A percentile compares a stretch with the other conserved stretches of the same genome.
These are phyloP conservation scores for Rhyacichthys aspro DNA, from an alignment of 2,797 vertebrate species.

Conservation along the genomic window DNA sequence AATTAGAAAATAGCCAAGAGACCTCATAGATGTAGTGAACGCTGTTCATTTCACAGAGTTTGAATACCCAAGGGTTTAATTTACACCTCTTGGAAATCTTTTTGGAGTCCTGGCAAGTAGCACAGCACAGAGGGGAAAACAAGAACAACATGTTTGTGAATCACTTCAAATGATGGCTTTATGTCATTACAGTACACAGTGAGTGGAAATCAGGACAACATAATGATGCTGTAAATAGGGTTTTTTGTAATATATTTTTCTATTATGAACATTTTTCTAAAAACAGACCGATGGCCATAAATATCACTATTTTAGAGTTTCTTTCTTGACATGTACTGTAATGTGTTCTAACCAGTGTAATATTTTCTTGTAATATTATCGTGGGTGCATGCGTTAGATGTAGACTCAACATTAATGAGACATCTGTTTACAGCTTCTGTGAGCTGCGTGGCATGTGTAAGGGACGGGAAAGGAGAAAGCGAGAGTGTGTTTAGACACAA, in stretches of 20 bases:
- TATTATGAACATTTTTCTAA: too few relatives aligned
- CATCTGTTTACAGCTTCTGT: conserved; percentile 55
- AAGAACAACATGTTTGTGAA: conserved; percentile 37
- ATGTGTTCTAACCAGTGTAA: conserved; percentile 15
- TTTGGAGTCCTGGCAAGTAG: conserved; percentile 28
- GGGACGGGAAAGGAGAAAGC: conserved; percentile 13
- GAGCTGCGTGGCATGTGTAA: conserved; percentile 27
- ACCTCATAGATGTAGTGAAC: conserved; percentile 12
- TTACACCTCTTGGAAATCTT: conserved; percentile 36
- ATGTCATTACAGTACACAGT: neutral
- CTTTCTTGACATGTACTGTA: neutral
- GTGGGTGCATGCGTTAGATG: conserved; percentile 44
- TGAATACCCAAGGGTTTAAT: conserved; percentile 46
- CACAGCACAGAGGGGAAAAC: conserved; percentile 20
- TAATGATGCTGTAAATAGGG: neutral
- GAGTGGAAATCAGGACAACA: neutral
- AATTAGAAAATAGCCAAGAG: conserved; percentile 17
- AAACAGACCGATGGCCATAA: too few relatives aligned
- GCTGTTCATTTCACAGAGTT: conserved; percentile 33
- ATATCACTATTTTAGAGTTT: too few relatives aligned
- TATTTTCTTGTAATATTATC: conserved; percentile 25
- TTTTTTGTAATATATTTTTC: too few relatives aligned
- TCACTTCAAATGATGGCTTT: conserved; percentile 4
- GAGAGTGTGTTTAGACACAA: conserved; percentile 46
- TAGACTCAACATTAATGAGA: conserved; percentile 62